phyloP scores from a whole-genome alignment of 1,140 invertebrate species.

The Phocides pigmalion region DNA sequence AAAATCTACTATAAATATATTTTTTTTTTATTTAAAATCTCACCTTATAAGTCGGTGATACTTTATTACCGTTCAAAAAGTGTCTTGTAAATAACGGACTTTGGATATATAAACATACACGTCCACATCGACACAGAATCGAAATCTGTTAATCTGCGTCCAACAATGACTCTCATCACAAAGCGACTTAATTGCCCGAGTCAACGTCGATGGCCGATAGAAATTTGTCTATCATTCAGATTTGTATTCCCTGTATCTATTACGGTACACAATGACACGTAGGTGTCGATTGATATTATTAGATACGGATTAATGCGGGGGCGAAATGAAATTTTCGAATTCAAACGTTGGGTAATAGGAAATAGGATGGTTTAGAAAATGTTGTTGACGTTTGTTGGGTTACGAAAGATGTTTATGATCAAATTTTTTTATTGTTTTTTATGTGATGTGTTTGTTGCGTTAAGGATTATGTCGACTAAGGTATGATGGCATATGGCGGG shows the following conservation, averaged over 20 bases:
- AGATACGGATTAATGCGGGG: conserved; percentile 51
- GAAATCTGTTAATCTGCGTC: conserved; percentile 14
- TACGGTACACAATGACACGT: conserved; percentile 39
- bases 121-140: too few species aligned
- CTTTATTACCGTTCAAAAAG: too few species aligned
- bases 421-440: too few species aligned
- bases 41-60: too few species aligned
- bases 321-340: conserved; percentile 41
- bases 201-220: conserved; percentile 18
- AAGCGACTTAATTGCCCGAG: conserved; percentile 26
- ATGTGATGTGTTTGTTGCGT: too few species aligned
- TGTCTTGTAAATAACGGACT: too few species aligned
- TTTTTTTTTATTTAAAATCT: too few species aligned
- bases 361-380: conserved; percentile 17
- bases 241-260: conserved; percentile 42
- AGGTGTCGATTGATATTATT: conserved; percentile 47
- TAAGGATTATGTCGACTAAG: too few species aligned
- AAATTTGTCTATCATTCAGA: conserved; percentile 36
- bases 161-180: conserved; percentile 14
- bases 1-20: too few species aligned
- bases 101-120: too few species aligned
- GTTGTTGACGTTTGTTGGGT: background rate
- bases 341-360: conserved; percentile 25
- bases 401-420: background rate
- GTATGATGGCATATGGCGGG: too few species aligned